Percentiles rank a stretch among this genome's conserved stretches.
phyloP scores from a whole-genome alignment of 2,888 invertebrate species.

The Melanchra persicariae region DNA sequence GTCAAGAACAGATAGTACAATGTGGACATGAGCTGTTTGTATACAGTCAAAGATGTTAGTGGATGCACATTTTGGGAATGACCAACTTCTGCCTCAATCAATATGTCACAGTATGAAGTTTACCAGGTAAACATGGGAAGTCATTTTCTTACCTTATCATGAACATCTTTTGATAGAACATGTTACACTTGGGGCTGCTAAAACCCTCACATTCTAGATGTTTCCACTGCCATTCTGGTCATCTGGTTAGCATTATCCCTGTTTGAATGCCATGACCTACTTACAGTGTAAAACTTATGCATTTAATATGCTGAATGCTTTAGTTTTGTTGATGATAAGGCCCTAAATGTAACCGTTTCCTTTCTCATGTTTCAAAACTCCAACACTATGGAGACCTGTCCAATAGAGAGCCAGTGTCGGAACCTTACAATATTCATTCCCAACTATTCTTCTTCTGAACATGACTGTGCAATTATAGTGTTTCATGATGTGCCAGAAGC shows the following conservation, averaged over 20 bases:
- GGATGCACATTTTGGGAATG: slow-evolving; percentile 39
- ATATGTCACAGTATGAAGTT: slow-evolving; percentile 36
- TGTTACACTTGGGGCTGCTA: not conserved
- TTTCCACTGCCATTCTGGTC: slow-evolving; percentile 21
- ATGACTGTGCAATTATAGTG: not conserved
- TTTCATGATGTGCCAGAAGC: not conserved
- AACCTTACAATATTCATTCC: not conserved
- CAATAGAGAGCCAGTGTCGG: not conserved
- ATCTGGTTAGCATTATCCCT: slow-evolving; percentile 43
- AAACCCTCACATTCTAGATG: slow-evolving; percentile 35
- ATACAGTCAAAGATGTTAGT: slow-evolving; percentile 18
- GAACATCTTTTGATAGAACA: not conserved
- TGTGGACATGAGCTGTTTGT: slow-evolving; percentile 48
- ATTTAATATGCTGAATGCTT: slow-evolving; percentile 20
- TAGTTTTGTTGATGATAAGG: not conserved
- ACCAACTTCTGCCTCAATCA: slow-evolving; percentile 38
- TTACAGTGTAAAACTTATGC: slow-evolving; percentile 21
- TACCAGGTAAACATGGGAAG: slow-evolving; percentile 34
- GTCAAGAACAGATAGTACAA: slow-evolving; percentile 45
- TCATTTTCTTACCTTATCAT: not conserved
- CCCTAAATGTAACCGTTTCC: not conserved
- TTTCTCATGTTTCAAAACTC: not conserved
- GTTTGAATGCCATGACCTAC: slow-evolving; percentile 49
- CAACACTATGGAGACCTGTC: not conserved
- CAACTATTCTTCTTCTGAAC: not conserved